phyloP scores from a whole-genome alignment of 2,888 invertebrate species.

The Smittia aterrima region DNA sequence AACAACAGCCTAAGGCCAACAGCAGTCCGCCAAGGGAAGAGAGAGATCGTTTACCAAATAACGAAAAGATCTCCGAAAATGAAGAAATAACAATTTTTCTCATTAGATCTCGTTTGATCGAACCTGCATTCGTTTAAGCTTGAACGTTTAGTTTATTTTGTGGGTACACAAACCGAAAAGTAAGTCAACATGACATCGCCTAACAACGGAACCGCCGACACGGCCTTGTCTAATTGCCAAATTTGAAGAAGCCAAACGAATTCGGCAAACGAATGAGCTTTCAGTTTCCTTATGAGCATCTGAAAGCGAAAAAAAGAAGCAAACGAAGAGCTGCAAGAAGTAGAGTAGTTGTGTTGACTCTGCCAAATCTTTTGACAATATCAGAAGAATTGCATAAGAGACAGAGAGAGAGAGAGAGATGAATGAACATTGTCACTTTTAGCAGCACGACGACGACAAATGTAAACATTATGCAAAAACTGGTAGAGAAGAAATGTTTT shows the following conservation, averaged over 20 bases:
- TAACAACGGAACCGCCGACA: neutral
- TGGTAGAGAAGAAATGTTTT: neutral
- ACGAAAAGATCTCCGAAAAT: conserved; percentile 25
- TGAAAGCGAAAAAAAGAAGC: too few species aligned
- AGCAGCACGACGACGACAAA: conserved; percentile 16
- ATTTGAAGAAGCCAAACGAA: neutral
- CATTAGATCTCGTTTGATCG: conserved; percentile 1
- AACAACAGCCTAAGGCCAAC: conserved; percentile 28
- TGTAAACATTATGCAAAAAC: conserved; percentile 16
- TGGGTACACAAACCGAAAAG: neutral
- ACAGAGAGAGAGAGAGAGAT: too few species aligned
- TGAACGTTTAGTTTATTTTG: neutral
- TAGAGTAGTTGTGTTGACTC: too few species aligned
- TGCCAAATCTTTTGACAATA: neutral
- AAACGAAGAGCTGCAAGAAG: too few species aligned
- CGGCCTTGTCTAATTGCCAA: neutral
- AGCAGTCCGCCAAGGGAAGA: neutral
- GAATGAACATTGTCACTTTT: conserved; percentile 24
- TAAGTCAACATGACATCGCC: neutral
- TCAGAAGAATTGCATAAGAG: conserved; percentile 22
- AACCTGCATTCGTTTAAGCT: neutral
- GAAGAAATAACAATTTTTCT: conserved; percentile 22
- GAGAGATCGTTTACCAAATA: conserved; percentile 30
- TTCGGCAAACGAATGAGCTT: neutral
- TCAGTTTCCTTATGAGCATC: too few species aligned